Base-by-base conservation (phyloP, 2,888 invertebrate genomes). In the Andrena bucephala region DNA sequence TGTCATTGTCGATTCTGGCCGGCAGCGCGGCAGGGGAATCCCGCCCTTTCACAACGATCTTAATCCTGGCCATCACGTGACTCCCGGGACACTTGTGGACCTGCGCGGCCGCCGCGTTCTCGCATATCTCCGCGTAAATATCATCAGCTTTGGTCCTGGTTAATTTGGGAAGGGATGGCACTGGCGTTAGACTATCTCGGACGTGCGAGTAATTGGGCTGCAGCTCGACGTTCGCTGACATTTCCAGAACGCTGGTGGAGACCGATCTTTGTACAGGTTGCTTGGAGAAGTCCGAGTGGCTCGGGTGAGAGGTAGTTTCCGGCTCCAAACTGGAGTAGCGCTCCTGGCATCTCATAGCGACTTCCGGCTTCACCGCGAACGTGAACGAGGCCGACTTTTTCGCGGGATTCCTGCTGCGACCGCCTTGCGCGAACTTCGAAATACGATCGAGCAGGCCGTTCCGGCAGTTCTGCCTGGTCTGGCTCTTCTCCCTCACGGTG, bases 331-430 rank as follows among this genome's bases (percentile, higher is more conserved):
- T 94, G 80, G 93, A 93, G 77, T 94, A 94, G 84, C 92, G 90
- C 63, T 93, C 93, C 77, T 92, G 92, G 16, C 92, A 92, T 54
- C 89, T 90, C 88, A 94, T 93, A 50, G 93, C 92, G 24, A 94
- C 82, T 84, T 93, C 93, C 42, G 94, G 93, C 72, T 93, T 89
- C 10, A 93, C 89, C 3, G 93, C 94, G 75, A 93, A 94, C 29
- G 94, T 94, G 76, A 94, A 94, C n/a, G 94, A 94, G 0, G 94
- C 94, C 0, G 94, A 94, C 81, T 94, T 94, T 74, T 93, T 94
- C 48, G 94, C 94, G 0, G 93, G 93, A 73, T 93, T 93, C 52
- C 93, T 90, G 66, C 89, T 89, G 7, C 92, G 91, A n/a, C 88
- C 89, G 5, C 92, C 91, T 10, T 93, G 93, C 8, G 93, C 91